These are phyloP conservation scores for Diadumene lineata DNA, from an alignment of 92 coral and sea anemone genomes.

Conservation along the genomic window DNA sequence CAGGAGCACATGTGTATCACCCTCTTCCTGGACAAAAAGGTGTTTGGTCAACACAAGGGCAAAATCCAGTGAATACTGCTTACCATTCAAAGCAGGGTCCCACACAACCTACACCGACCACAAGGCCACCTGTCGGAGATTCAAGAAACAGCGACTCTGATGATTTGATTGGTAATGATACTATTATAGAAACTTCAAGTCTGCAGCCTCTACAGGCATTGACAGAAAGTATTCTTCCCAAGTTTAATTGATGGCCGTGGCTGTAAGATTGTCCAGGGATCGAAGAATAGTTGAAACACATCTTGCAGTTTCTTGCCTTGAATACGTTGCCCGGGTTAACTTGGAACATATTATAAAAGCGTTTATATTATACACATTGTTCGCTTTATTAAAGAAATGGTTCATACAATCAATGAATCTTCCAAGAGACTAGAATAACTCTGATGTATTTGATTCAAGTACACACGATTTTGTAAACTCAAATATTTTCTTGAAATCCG, in stretches of 20 bases:
- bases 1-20: not conserved
- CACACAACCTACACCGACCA: not conserved
- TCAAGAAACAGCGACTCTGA: not conserved
- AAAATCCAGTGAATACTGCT: not conserved
- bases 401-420: no score
- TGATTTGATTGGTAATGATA: not conserved
- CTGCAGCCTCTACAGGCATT: conserved; percentile 40
- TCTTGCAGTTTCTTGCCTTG: no score
- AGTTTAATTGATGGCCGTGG: not conserved
- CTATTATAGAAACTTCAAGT: conserved; percentile 33
- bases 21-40: not conserved
- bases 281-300: not conserved
- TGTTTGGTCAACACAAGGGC: not conserved
- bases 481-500: no score
- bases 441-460: no score
- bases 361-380: no score
- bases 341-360: no score
- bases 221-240: conserved; percentile 38
- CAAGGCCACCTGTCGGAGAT: not conserved
- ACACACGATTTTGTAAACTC: no score
- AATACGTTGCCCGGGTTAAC: no score
- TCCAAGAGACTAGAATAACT: no score
- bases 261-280: not conserved
- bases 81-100: not conserved
- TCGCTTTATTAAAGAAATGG: no score